Conservation (phyloP, 2,888 invertebrate genomes). For the Pristionchus exspectatus region DNA sequence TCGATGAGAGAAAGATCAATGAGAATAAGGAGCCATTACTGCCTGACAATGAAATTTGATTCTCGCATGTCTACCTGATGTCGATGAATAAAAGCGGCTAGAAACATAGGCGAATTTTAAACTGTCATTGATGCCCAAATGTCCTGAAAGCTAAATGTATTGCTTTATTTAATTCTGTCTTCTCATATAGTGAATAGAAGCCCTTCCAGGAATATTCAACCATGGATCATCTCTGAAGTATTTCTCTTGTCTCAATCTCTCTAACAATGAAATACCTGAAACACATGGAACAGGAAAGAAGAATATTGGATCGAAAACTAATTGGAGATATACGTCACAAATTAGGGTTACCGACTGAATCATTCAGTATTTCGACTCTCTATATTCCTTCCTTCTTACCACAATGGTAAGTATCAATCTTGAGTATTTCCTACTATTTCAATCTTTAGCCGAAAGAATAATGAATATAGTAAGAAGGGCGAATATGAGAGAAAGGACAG, state of each 20-base stretch:
- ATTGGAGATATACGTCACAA: background rate
- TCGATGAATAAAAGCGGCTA: background rate
- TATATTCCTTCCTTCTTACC: background rate
- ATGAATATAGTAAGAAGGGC: background rate
- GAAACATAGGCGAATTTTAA: background rate
- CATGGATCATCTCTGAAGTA: background rate
- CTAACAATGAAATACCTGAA: background rate
- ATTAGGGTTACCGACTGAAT: background rate
- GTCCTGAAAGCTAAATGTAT: background rate
- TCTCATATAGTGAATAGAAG: background rate
- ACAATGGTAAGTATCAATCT: background rate
- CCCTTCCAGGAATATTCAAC: constrained; percentile 13
- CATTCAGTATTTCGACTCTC: background rate
- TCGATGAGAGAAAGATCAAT: background rate
- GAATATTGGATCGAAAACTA: background rate
- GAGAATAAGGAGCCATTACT: background rate
- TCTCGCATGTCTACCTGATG: background rate
- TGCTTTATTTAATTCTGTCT: background rate
- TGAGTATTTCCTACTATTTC: background rate
- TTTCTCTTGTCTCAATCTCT: background rate
- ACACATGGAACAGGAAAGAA: constrained; percentile 8
- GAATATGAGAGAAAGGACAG: background rate
- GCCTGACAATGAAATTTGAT: background rate
- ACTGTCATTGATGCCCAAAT: background rate
- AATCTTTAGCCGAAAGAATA: background rate